Evolutionary conservation across 1,140 invertebrate genomes (phyloP), one percentile per base, ranked within the genome.

Genomic region (fruit fly (Drosophila melanogaster)): DNA sequence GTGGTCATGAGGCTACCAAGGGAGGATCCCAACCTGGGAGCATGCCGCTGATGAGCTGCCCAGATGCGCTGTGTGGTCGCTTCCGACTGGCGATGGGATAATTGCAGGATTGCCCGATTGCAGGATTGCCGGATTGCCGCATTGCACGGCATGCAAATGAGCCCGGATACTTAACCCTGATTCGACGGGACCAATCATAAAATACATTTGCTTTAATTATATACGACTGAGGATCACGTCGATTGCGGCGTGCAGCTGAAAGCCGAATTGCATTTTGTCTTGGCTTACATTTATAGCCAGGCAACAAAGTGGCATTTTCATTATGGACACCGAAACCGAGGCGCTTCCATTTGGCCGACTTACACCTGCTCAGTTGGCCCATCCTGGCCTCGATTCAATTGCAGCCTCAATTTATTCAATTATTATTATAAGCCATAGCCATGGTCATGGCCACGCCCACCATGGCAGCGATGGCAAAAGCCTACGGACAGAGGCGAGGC

Each of bases 361-460:
- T 79, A 69, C 79, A 81, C 75, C 80, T 81, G 79, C 69, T 64
- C 17, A 44, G 38, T 17, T 43, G 38, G 14, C 14, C 47, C 46
- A 30, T 17, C 2, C 12, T 54, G 61, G 47, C 44, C 74, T 11
- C 61, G 58, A 55, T 60, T 69, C 55, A 62, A 53, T 49, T 70
- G 59, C 49, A 66, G 76, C 43, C 38, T 33, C 71, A 84, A 79
- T 77, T 77, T 79, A 89, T 87, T 87, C 83, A 87, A 87, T 89
- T 87, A 87, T 87, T 87, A 87, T 87, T 89, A 87, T 89, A 87
- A 89, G 84, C 76, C 62, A 57, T 54, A 37, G 10, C 35, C 35
- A 37, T 38, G 14, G 37, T 14, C 37, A 14, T 30, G 30, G 30
- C 30, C 30, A 30, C 30, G 30, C 30, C 30, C 30, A 30, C 47